Base-by-base conservation (phyloP, 2,113 vertebrate genomes). In the Clarias macrocephalus region DNA sequence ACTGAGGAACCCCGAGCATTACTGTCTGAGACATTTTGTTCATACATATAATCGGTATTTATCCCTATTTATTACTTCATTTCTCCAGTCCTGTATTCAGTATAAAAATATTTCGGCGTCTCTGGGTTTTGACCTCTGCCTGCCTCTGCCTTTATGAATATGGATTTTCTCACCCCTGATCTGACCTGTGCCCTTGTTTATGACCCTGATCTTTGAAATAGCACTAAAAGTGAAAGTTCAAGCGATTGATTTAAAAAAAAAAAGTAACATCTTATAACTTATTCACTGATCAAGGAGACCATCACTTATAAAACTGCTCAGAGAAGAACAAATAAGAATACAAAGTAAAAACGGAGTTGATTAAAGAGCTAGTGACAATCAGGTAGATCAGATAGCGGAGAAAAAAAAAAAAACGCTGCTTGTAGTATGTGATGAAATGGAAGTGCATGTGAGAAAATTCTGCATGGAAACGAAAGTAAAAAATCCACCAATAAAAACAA, bases 121-220 rank as follows among this genome's bases (percentile, higher is more conserved):
- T 75, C 72, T 5, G 1, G 23, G 23, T 54, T n/a, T 12, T 54
- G 75, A 77, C 75, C 48, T 77, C 75, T 76, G 37, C 73, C 16
- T 54, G 4, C 12, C n/a, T 54, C 23, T 28, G 48, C n/a, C 75
- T 54, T 77, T 28, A 77, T 77, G 75, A 77, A 77, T 77, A 77
- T 77, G 48, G 75, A 77, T 77, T 54, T n/a, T 56, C 56, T 19
- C 3, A 59, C 77, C 54, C 77, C 28, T 33, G 56, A 28, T 28
- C 76, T 79, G n/a, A 56, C 76, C 76, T n/a, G 13, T 57, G 76
- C 13, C 13, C 48, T 77, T 77, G 48, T 77, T 77, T 54, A 28
- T 54, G 75, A 76, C 25, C 75, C 75, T n/a, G 75, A 28, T 16
- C 48, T 54, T 76, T 52, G 11, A 76, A 54, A 54, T 54, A 54